Evolutionary conservation across 2,113 vertebrate species (phyloP).

Genomic region (Sander lucioperca): DNA sequence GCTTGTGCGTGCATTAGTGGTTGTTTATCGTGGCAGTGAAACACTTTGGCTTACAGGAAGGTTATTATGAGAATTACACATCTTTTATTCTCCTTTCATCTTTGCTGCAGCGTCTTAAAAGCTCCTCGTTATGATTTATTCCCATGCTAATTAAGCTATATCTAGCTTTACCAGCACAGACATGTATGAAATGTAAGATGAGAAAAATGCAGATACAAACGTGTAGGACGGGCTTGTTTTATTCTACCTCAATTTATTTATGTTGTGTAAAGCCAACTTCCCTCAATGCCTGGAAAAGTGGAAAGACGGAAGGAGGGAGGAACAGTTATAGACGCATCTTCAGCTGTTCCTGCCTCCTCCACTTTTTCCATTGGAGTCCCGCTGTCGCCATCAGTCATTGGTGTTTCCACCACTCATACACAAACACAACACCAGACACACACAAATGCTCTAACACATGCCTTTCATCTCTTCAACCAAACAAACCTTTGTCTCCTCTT

Average conservation of each 20-base stretch:
- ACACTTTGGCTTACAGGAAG: constrained; percentile 61
- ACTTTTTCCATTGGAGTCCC: constrained; percentile 38
- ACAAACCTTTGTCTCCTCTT: constrained; percentile 45
- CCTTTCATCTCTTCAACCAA: constrained; percentile 45
- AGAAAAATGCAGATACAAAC: constrained; percentile 53
- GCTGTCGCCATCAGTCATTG: constrained; percentile 34
- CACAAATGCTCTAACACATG: constrained; percentile 23
- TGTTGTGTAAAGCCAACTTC: constrained; percentile 24
- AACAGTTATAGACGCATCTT: constrained; percentile 35
- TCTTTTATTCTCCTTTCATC: constrained; percentile 68
- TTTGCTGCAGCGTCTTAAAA: constrained; percentile 63
- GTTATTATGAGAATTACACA: constrained; percentile 70
- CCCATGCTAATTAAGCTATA: constrained; percentile 81
- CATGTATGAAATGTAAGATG: constrained; percentile 67
- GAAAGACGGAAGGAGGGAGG: constrained; percentile 6
- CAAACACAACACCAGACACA: constrained; percentile 10
- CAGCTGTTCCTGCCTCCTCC: constrained; percentile 20
- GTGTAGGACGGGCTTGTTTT: constrained; percentile 31
- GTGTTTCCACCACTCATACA: constrained; percentile 53
- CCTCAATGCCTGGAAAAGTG: constrained; percentile 34
- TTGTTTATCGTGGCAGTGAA: constrained; percentile 49
- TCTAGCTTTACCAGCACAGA: constrained; percentile 68
- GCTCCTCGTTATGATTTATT: constrained; percentile 86
- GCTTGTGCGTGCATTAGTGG: constrained; percentile 46
- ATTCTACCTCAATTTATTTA: constrained; percentile 34